Evolutionary conservation across 2,797 vertebrate species (phyloP), one percentile per base, ranked within the genome.

Genomic region (Myripristis murdjan): DNA sequence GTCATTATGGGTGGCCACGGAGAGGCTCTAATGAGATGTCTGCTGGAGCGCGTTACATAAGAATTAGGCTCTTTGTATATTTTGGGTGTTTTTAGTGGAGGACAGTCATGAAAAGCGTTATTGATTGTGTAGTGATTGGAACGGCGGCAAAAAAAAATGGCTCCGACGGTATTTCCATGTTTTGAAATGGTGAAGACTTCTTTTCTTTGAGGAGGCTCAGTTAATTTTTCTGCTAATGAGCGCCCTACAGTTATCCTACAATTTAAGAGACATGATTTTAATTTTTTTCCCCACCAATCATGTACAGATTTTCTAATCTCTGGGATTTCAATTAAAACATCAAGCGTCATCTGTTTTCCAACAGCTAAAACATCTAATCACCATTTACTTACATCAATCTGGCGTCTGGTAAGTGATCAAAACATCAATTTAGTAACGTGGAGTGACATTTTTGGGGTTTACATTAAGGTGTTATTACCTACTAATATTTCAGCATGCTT

Each of bases 11-110:
- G 55, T 6, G 18, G 69, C 60, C 58, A 80, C 44, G 73, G 46
- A 84, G 86, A 74, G 48, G 44, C 65, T 75, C 26, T 64, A 85
- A 84, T 88, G 73, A 87, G 67, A 82, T 22, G 73, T 83, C 82
- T 82, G 70, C 69, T 79, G 73, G 35, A 73, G 22, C 46, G 31
- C 14, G 60, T 82, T 85, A 65, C 26, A 54, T 78, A 83, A 83
- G 48, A 66, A 57, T 57, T 51, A 2, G 11, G 22, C 24, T 66
- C 54, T 28, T 48, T 68, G 41, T 69, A 35, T 49, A 28, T 9
- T 37, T 59, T 23, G 9, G 22, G 16, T 63, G 28, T 55, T 75
- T 46, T 18, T 48, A 44, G n/a, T 11, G 16, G 35, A 44, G 15
- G 20, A 48, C 26, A 9, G 15, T 18, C 23, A 16, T 3, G 11